These are phyloP conservation scores for Sebastes oblongus DNA, from an alignment of 2,797 vertebrate species.

Conservation along the genomic window DNA sequence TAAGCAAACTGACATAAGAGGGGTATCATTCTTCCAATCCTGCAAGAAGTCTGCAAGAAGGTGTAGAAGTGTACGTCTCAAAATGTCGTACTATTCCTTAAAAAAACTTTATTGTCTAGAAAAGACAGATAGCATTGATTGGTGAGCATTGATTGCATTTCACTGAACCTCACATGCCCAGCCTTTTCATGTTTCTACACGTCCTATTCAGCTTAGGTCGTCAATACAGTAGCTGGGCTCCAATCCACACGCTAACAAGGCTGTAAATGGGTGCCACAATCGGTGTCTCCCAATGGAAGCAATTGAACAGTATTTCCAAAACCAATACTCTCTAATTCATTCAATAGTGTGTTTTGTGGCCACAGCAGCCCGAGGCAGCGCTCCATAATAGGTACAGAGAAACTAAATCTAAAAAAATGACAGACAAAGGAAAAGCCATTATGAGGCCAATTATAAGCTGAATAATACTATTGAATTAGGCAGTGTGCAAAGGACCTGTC, in stretches of 20 bases:
- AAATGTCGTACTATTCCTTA: background rate
- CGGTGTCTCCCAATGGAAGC: background rate
- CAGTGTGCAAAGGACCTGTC: conserved; percentile 18
- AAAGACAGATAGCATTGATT: background rate
- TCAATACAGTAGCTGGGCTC: background rate
- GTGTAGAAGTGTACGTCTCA: too few relatives aligned
- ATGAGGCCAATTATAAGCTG: conserved; percentile 27
- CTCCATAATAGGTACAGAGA: background rate
- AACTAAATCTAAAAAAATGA: background rate
- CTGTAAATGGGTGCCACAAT: background rate
- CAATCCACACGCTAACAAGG: background rate
- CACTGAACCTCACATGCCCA: background rate
- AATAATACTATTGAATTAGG: conserved; percentile 8
- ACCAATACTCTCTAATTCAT: background rate
- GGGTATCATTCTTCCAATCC: background rate
- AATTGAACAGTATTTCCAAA: background rate
- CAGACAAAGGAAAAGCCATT: background rate
- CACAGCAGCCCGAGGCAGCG: background rate
- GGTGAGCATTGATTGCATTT: background rate
- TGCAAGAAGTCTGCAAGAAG: background rate
- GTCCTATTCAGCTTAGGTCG: background rate
- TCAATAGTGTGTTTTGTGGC: background rate
- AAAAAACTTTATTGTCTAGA: background rate
- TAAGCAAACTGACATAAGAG: background rate
- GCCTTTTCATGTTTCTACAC: background rate